A percentile compares a stretch with the other conserved stretches of the same genome.
Conservation (phyloP, 2,888 invertebrate genomes). For the Glaucopsyche alexis region DNA sequence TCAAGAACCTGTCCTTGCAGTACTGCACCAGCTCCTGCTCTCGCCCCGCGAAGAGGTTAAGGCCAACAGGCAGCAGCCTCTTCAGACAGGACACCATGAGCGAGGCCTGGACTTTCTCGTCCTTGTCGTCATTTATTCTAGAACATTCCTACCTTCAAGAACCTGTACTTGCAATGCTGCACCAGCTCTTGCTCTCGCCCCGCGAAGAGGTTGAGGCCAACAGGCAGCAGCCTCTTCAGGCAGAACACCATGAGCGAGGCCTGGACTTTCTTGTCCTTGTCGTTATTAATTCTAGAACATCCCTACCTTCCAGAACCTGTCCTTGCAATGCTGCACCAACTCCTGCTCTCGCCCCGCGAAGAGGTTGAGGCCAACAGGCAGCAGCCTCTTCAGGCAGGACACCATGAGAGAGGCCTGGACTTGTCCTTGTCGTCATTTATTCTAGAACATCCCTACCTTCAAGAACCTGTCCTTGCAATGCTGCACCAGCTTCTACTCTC, state of each 20-base stretch:
- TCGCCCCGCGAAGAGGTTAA: slow-evolving; percentile 98
- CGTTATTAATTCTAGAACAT: slow-evolving; percentile 52
- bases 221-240: slow-evolving; percentile 96
- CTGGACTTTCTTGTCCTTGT: slow-evolving; percentile 97
- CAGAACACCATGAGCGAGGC: slow-evolving; percentile 99
- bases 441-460: slow-evolving; percentile 80
- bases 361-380: slow-evolving; percentile 98
- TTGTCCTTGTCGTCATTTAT: slow-evolving; percentile 88
- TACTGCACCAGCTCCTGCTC: slow-evolving; percentile 99
- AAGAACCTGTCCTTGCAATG: slow-evolving; percentile 99
- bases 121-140: slow-evolving; percentile 85
- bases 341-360: slow-evolving; percentile 99
- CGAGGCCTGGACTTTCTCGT: slow-evolving; percentile 98
- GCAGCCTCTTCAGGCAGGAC: slow-evolving; percentile 96
- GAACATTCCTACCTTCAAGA: slow-evolving; percentile 86
- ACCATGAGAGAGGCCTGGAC: slow-evolving; percentile 98
- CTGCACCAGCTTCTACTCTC: slow-evolving; percentile 99
- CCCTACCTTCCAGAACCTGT: slow-evolving; percentile 93
- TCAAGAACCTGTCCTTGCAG: slow-evolving; percentile 97
- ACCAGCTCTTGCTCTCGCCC: slow-evolving; percentile 99
- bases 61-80: slow-evolving; percentile 95
- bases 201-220: slow-evolving; percentile 98
- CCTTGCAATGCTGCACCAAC: slow-evolving; percentile 99
- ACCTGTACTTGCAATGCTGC: slow-evolving; percentile 98
- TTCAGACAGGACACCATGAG: slow-evolving; percentile 99